Evolutionary conservation across 2,888 invertebrate genomes (phyloP).

Genomic region (Orthonychiurus folsomi): DNA sequence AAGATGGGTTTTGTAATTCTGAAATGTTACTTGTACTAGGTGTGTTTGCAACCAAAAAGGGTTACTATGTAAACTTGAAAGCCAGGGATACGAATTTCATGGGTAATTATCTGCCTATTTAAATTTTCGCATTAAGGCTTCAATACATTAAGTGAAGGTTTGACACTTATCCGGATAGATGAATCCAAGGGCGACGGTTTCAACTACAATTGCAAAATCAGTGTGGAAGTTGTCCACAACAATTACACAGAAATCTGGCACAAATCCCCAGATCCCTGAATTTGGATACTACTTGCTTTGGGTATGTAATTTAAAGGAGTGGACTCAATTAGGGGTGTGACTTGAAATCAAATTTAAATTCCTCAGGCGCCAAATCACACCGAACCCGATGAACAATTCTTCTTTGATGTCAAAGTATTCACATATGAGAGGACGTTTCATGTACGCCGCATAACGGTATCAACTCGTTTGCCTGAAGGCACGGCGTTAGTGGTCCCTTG

Average conservation of each 20-base stretch:
- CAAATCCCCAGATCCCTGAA: background rate
- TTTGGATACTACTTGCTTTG: background rate
- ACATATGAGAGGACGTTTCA: no score
- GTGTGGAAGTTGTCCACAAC: background rate
- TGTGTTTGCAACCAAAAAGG: background rate
- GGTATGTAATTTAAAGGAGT: background rate
- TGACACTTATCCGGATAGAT: background rate
- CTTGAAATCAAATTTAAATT: no score
- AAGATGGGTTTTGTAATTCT: no score
- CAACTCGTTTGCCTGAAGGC: background rate
- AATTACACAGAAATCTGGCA: background rate
- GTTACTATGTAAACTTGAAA: background rate
- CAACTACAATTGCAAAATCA: background rate
- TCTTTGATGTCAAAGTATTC: no score
- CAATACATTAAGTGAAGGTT: background rate
- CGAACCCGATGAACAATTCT: no score
- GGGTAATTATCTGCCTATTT: background rate
- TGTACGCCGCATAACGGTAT: no score
- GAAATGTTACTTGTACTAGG: no score
- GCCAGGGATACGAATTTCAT: background rate
- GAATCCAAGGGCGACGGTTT: no score
- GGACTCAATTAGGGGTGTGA: background rate
- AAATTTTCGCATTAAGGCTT: no score
- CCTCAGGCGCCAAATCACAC: no score
- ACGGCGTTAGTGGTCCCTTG: background rate